Evolutionary conservation across 2,888 invertebrate genomes (phyloP), one percentile per base, ranked within the genome.

Genomic region (Nudaria mundana): DNA sequence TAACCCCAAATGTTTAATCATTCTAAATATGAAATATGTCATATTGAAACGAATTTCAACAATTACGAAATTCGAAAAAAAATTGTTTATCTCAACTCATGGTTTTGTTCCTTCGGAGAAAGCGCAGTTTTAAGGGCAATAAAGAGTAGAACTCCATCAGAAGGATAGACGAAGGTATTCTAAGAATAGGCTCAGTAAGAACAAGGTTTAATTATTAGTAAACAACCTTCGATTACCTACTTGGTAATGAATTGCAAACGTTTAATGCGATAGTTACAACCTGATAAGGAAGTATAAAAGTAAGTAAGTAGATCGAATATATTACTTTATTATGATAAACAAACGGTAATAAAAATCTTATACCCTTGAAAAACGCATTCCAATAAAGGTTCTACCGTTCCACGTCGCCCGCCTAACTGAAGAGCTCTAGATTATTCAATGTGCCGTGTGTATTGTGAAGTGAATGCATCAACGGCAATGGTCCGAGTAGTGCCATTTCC

Each of bases 401-500:
- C 53, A n/a, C n/a, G 38, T 31, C 39, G 37, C 31, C 30, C 32
- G 33, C 37, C 37, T 31, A 32, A 25, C 37, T n/a, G 18, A 20
- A 20, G 37, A 52, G 56, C 51, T 61, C 64, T 79, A 70, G 71
- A 81, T 77, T 76, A 79, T 79, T 77, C 67, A 74, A 63, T 64
- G 68, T 62, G 42, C 61, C 59, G 57, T 53, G 62, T 55, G 52
- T 63, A 58, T 55, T 61, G 60, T 57, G 2, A 40, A 15, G 13
- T 13, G 13, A 47, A 45, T 51, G 42, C 57, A 44, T 41, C 55
- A 52, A 57, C 53, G 63, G 63, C 66, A 72, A 71, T 75, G 66
- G 67, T 70, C 67, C 61, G 65, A 65, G 73, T 70, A 76, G 67
- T 74, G 71, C 74, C 68, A 76, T 73, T 78, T 73, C 63, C 70